Base-by-base conservation (phyloP, 2,797 vertebrate species). In the Fringilla coelebs region DNA sequence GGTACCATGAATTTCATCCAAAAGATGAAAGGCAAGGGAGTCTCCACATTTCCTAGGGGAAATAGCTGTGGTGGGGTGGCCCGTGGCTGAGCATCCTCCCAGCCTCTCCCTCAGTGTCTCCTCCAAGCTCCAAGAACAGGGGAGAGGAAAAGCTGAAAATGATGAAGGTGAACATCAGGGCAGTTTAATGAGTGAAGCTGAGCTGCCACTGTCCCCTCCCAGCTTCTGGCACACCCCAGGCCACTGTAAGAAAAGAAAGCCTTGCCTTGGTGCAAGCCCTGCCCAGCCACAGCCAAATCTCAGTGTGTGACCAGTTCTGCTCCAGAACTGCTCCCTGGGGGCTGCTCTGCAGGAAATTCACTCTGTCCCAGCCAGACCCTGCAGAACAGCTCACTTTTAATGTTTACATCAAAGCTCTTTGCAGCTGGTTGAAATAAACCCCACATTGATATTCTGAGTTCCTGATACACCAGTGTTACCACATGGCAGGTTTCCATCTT, bases 231-330 rank as follows among this genome's bases (percentile, higher is more conserved):
- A 3, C 9, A 22, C 11, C 14, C 17, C 29, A 66, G 38, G 34
- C 36, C 54, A 3, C 26, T 51, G 19, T 24, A 10, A 36, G 58
- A 72, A 17, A 25, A 63, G 21, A 32, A 90, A 71, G 7, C 45
- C 38, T 67, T 57, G 68, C 36, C 40, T 55, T 46, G 3, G 8
- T 73, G 61, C 73, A 71, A 73, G 25, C 32, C 18, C 24, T 55
- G 67, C 43, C 49, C 38, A 75, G 63, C 51, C n/a, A 20, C 6
- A 57, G 12, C 45, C 70, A n/a, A 52, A 84, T 20, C 29, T 13
- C n/a, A 5, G 6, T 3, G 0, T 29, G 26, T 31, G 57, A 72
- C 5, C 46, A 25, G 0, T 3, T 1, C 25, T 61, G 32, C 45
- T 70, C 65, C 76, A 62, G 74, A 76, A 1, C 17, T 63, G 49